Evolutionary conservation across 1,140 invertebrate species (phyloP), one percentile per base, ranked within the genome.

Genomic region (Lepidurus couesii): DNA sequence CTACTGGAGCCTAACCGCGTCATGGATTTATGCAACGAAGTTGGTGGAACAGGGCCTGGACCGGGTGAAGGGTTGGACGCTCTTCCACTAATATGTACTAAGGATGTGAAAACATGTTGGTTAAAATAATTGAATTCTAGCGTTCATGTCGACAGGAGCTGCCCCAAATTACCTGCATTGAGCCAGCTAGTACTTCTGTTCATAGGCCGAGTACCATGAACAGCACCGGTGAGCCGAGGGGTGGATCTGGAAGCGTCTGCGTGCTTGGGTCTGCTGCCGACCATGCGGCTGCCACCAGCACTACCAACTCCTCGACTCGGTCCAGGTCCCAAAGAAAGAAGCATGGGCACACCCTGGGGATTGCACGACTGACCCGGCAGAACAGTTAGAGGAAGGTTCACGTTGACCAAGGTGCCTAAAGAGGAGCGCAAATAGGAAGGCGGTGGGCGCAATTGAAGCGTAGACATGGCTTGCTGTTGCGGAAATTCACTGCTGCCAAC

Each of bases 1-100:
- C 91, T 90, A 76, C 90, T 92, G 9, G 91, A 91, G 80, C 90
- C 92, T 65, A 93, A 84, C 53, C 91, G 87, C n/a, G 91, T 92
- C 91, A 93, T 92, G 83, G 91, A 93, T 83, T 92, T 92, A 83
- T 93, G 91, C 1, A 93, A 65, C 53, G 53, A 65, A 65, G 53
- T n/a, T 65, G 53, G 13, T 7, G 53, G 53, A n/a, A 21, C 53
- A 65, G 53, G 6, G 53, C 53, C 53, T 65, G 53, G 53, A n/a
- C 53, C 53, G 21, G 53, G 53, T 7, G 53, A 65, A 65, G 53
- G 53, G 21, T 65, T 65, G 53, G 16, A n/a, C 9, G 53, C 13
- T 65, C 53, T 9, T 16, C 53, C 53, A 65, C 21, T 65, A 16
- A 65, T 65, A 8, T 65, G 53, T 65, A 65, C 53, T 65, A 65